Evolutionary conservation across 2,888 invertebrate genomes (phyloP).

Genomic region (Boloria selene): DNA sequence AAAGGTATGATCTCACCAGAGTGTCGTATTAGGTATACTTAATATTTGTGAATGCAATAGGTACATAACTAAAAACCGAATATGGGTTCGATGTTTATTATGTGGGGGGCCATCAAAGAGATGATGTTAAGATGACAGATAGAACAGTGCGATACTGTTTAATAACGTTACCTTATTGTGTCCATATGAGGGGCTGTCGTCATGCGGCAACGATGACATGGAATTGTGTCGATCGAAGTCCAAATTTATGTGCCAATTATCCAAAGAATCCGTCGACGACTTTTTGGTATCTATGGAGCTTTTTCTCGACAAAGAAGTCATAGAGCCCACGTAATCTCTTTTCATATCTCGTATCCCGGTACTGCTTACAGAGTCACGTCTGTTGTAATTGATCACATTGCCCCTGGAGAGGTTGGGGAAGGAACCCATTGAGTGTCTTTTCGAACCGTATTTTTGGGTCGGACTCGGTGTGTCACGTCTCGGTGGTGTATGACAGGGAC

Average conservation of each 20-base stretch:
- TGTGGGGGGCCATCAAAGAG: conserved; percentile 16
- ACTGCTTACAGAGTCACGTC: conserved; percentile 68
- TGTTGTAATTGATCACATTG: conserved; percentile 69
- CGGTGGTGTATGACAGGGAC: conserved; percentile 73
- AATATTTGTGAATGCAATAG: conserved; percentile 8
- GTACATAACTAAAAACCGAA: background rate
- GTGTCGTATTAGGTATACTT: conserved; percentile 1
- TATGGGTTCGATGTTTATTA: conserved; percentile 2
- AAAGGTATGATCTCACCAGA: conserved; percentile 23
- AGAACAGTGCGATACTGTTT: conserved; percentile 31
- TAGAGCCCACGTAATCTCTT: conserved; percentile 78
- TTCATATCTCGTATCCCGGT: conserved; percentile 75
- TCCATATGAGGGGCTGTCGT: conserved; percentile 74
- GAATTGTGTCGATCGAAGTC: conserved; percentile 85
- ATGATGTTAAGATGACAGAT: conserved; percentile 26
- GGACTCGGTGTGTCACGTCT: conserved; percentile 78
- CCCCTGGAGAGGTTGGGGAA: conserved; percentile 68
- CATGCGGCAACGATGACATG: conserved; percentile 82
- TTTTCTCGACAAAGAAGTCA: conserved; percentile 74
- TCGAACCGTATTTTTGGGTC: conserved; percentile 62
- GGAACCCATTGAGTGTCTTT: conserved; percentile 75
- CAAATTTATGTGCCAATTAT: conserved; percentile 87
- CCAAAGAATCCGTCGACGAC: conserved; percentile 87
- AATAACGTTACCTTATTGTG: conserved; percentile 65
- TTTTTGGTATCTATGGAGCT: conserved; percentile 76